Percentiles rank a stretch among this genome's conserved stretches.
Conservation (phyloP, 2,888 invertebrate species). For the Caenorhabditis sinica region DNA sequence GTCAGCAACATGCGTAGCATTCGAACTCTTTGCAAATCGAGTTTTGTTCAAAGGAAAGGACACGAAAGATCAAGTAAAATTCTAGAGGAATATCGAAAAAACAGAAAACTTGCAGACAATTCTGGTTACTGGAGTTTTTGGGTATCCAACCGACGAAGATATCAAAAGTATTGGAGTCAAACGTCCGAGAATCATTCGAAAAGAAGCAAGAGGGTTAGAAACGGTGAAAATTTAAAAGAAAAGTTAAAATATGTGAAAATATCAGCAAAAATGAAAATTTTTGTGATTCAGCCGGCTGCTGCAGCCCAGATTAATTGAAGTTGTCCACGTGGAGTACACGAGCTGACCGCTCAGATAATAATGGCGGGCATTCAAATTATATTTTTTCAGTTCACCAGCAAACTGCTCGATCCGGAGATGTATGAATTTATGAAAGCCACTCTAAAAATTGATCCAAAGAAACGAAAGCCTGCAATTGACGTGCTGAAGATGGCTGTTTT, state of each 20-base stretch:
- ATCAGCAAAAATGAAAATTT: not conserved
- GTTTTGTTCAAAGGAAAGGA: slow-evolving; percentile 72
- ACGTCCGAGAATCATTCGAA: slow-evolving; percentile 71
- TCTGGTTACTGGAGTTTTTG: slow-evolving; percentile 74
- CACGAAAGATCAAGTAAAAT: slow-evolving; percentile 71
- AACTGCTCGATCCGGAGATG: slow-evolving; percentile 40
- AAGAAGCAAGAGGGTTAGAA: slow-evolving; percentile 69
- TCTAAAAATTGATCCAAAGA: slow-evolving; percentile 54
- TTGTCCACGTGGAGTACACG: slow-evolving; percentile 37
- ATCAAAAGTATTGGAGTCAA: slow-evolving; percentile 73
- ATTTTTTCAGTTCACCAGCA: slow-evolving; percentile 61
- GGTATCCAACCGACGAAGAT: slow-evolving; percentile 77
- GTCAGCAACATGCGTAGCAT: slow-evolving; percentile 79
- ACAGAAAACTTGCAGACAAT: slow-evolving; percentile 33
- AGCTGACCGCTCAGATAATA: not conserved
- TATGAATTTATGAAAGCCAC: slow-evolving; percentile 57
- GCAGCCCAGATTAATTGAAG: too few species aligned
- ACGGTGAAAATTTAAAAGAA: slow-evolving; percentile 49
- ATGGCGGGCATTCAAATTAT: slow-evolving; percentile 5
- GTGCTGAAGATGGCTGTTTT: slow-evolving; percentile 56
- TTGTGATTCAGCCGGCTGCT: too few species aligned
- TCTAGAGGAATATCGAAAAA: not conserved
- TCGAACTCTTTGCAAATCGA: slow-evolving; percentile 70
- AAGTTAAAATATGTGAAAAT: slow-evolving; percentile 8
- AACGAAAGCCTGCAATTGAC: slow-evolving; percentile 47